Base-by-base conservation (phyloP, 1,140 invertebrate genomes). In the Trichogramma pretiosum region DNA sequence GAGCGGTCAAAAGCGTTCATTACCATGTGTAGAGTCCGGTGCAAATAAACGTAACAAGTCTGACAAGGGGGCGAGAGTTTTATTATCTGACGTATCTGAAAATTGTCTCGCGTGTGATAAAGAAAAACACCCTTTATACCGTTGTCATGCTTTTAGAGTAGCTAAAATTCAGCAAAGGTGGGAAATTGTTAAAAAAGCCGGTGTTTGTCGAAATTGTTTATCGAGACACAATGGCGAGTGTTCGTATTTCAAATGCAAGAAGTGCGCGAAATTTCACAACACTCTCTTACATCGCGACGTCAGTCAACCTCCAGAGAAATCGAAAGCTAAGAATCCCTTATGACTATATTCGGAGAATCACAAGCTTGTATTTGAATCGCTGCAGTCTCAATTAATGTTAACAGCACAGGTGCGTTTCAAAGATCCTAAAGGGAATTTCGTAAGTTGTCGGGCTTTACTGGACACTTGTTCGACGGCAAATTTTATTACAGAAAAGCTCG, bases 381-480 rank as follows among this genome's bases (percentile, higher is more conserved):
- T 18, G 21, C 16, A 9, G 10, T 43, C 28, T 16, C 22, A 43
- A 28, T 18, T 43, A 26, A 43, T 43, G 40, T 14, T 43, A 1
- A 43, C 18, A 10, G 40, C 40, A 14, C 10, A 22, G 16, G 28
- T 43, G 9, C 26, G 28, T 17, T 10, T 43, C 5, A 14, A 32
- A 10, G 22, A 30, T 32, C 9, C 5, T 16, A 8, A 14, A n/a
- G 40, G 40, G 13, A 28, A 43, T 28, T 28, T 28, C 16, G 17
- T 28, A 28, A 14, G 16, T 13, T 18, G 23, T n/a, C 5, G 40
- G 5, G 24, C 24, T 13, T 28, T 43, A 28, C 26, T 43, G 7
- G 40, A 43, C 16, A 43, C 40, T 9, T 43, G 40, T 22, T 21
- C 40, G 9, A 43, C 40, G 10, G 40, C 40, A 14, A 7, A 43